phyloP scores from a whole-genome alignment of 1,140 invertebrate species.

The Drosophila ambigua region DNA sequence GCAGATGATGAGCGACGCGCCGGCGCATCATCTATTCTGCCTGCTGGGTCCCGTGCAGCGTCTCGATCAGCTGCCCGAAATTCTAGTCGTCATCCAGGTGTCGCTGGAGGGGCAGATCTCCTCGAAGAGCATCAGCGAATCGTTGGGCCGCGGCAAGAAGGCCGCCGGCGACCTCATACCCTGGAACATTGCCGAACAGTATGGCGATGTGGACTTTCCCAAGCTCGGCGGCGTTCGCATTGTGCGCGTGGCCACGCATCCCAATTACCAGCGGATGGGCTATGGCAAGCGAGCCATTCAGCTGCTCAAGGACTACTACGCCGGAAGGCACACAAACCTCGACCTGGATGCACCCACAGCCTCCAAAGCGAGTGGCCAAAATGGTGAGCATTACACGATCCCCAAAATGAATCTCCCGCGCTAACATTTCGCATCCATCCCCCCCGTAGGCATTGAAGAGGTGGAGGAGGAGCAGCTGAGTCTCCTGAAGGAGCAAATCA shows the following conservation, averaged over 20 bases:
- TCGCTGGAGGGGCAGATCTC: conserved; percentile 98
- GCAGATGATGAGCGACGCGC: conserved; percentile 99
- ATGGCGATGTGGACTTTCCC: conserved; percentile 96
- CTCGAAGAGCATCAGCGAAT: conserved; percentile 89
- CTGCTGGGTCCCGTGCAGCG: conserved; percentile 93
- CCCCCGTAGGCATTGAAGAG: conserved; percentile 84
- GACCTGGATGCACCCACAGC: conserved; percentile 6
- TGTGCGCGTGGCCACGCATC: conserved; percentile 98
- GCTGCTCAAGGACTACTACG: conserved; percentile 95
- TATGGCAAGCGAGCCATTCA: conserved; percentile 95
- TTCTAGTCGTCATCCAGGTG: conserved; percentile 96
- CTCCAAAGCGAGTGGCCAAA: not conserved
- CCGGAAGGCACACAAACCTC: conserved; percentile 85
- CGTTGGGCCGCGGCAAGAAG: conserved; percentile 92
- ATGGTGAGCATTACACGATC: not conserved
- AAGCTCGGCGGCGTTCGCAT: conserved; percentile 95
- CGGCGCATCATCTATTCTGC: conserved; percentile 98
- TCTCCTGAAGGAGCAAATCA: conserved; percentile 87
- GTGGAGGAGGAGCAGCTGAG: conserved; percentile 86
- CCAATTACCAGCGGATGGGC: conserved; percentile 99
- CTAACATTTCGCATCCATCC: not conserved
- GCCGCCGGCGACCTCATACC: conserved; percentile 98
- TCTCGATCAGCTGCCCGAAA: conserved; percentile 92
- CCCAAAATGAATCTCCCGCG: not conserved
- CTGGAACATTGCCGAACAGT: conserved; percentile 99